These are phyloP conservation scores for Mesitornis unicolor DNA, from an alignment of 2,113 vertebrate species.

Conservation along the genomic window DNA sequence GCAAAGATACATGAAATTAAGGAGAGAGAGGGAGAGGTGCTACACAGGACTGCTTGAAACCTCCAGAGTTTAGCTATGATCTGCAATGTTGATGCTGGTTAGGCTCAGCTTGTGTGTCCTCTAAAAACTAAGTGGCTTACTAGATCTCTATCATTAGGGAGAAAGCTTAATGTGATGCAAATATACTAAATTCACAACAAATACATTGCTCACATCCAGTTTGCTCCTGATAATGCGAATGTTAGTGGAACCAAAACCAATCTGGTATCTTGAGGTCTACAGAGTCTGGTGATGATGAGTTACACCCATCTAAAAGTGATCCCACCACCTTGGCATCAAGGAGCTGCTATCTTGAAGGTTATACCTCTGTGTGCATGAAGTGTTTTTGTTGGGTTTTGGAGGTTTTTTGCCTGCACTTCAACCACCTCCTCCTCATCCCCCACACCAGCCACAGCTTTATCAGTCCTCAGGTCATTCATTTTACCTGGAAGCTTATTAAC, in stretches of 20 bases:
- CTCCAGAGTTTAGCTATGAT: neutral
- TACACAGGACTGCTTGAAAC: neutral
- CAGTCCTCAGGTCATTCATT: neutral
- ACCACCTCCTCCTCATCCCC: neutral
- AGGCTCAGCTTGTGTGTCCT: neutral
- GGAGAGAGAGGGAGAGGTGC: neutral
- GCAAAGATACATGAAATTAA: neutral
- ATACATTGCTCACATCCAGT: neutral
- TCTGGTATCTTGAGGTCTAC: neutral
- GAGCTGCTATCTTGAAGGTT: neutral
- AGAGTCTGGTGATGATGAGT: neutral
- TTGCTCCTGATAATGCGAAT: neutral
- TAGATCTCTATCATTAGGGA: neutral
- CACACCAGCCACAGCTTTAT: fast-evolving
- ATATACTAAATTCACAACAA: neutral
- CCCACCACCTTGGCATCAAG: neutral
- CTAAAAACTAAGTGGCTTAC: neutral
- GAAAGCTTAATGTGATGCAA: neutral
- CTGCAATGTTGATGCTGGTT: neutral
- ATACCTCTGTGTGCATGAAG: neutral
- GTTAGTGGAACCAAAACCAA: neutral
- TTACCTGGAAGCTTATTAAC: neutral
- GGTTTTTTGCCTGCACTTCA: neutral
- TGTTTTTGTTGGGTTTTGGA: too few species aligned
- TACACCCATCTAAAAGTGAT: neutral